phyloP scores from a whole-genome alignment of 1,140 invertebrate species.

The Harpegnathos saltator region DNA sequence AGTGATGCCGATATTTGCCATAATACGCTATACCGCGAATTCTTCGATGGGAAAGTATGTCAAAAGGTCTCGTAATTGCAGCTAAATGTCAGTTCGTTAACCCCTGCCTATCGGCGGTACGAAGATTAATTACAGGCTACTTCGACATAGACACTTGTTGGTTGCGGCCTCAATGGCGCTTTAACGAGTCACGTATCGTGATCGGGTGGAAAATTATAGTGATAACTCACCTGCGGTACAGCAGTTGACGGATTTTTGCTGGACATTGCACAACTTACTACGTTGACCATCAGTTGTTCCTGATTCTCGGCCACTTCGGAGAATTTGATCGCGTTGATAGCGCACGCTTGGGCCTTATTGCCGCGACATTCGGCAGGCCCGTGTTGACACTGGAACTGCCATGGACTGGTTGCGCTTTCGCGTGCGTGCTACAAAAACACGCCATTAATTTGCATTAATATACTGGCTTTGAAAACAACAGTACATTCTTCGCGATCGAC shows the following conservation, averaged over 20 bases:
- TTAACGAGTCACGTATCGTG: background rate
- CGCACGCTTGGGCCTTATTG: conserved; percentile 89
- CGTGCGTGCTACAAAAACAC: conserved; percentile 76
- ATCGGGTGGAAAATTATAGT: conserved; percentile 3
- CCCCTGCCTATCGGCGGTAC: conserved; percentile 10
- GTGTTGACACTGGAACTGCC: conserved; percentile 89
- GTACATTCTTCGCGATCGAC: background rate
- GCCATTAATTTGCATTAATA: conserved; percentile 38
- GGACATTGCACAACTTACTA: conserved; percentile 87
- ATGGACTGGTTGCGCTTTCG: conserved; percentile 78
- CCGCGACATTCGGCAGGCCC: conserved; percentile 89
- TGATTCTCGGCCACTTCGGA: conserved; percentile 78
- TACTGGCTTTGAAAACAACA: background rate
- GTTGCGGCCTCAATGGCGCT: background rate
- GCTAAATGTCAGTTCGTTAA: conserved; percentile 40
- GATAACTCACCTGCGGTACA: conserved; percentile 73
- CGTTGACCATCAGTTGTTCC: conserved; percentile 82
- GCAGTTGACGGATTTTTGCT: conserved; percentile 77
- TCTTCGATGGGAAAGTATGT: conserved; percentile 47
- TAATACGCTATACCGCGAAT: background rate
- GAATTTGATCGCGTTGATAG: conserved; percentile 81
- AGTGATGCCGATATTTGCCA: background rate
- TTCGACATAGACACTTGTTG: background rate
- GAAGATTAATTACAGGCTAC: conserved; percentile 35
- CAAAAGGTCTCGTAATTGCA: conserved; percentile 37